These are phyloP conservation scores for Lerista edwardsae DNA, from an alignment of 2,797 vertebrate genomes.

Conservation along the genomic window DNA sequence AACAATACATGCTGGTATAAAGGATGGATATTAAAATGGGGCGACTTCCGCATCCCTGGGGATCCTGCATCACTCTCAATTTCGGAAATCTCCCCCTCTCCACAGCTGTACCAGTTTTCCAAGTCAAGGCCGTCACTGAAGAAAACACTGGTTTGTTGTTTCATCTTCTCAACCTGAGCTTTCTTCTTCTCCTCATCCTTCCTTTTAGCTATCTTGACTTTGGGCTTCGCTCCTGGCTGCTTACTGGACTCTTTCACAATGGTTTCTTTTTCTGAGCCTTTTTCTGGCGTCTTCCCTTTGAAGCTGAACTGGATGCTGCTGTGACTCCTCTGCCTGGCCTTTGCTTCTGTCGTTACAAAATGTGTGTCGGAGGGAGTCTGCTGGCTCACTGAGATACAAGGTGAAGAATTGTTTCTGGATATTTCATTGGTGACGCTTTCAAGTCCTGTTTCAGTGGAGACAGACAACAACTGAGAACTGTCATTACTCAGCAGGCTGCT, in stretches of 20 bases:
- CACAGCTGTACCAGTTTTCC: conserved; percentile 99
- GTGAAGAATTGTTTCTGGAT: conserved; percentile 91
- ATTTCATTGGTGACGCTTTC: conserved; percentile 77
- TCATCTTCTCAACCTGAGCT: conserved; percentile 84
- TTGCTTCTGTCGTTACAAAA: conserved; percentile 78
- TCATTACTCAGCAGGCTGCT: conserved; percentile 79
- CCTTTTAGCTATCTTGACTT: conserved; percentile 88
- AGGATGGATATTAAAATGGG: conserved; percentile 94
- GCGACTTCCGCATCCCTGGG: conserved; percentile 83
- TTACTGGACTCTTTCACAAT: conserved; percentile 80
- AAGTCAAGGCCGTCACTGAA: conserved; percentile 98
- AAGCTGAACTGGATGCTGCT: conserved; percentile 96
- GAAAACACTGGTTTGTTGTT: conserved; percentile 89
- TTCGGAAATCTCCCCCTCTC: conserved; percentile 97
- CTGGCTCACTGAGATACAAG: conserved; percentile 87
- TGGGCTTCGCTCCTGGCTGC: conserved; percentile 93
- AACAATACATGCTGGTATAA: conserved; percentile 96
- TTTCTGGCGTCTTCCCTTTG: conserved; percentile 92
- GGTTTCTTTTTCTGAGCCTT: conserved; percentile 87
- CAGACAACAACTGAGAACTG: conserved; percentile 84
- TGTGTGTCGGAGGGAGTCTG: conserved; percentile 79
- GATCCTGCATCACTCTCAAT: conserved; percentile 96
- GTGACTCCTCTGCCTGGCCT: conserved; percentile 90
- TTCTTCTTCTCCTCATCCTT: conserved; percentile 91
- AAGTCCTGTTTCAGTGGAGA: conserved; percentile 76